Evolutionary conservation across 2,888 invertebrate species (phyloP).

Genomic region (Biston stratarius): DNA sequence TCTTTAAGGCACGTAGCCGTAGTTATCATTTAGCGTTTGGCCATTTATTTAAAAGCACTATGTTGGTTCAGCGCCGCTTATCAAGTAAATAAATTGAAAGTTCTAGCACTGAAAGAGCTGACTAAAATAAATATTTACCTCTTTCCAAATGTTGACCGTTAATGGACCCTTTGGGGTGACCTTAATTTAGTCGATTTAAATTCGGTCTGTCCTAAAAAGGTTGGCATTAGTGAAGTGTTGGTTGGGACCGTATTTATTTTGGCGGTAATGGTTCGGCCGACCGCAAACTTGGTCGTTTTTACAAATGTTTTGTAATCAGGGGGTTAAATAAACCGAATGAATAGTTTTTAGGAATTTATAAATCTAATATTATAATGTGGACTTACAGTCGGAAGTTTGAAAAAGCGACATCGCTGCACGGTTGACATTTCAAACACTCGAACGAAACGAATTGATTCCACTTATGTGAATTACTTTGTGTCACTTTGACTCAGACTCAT

Average conservation of each 20-base stretch:
- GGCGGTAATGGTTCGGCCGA: slow-evolving; percentile 36
- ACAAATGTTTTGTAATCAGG: slow-evolving; percentile 21
- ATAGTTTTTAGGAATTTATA: slow-evolving; percentile 5
- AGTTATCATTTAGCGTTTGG: slow-evolving; percentile 2
- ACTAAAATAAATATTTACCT: slow-evolving; percentile 35
- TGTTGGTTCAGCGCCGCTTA: slow-evolving; percentile 10
- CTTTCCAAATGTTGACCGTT: slow-evolving; percentile 45
- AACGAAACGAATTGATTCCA: no score
- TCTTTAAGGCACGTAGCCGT: neutral
- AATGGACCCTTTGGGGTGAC: slow-evolving; percentile 47
- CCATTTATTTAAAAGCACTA: slow-evolving; percentile 9
- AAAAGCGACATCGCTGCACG: no score
- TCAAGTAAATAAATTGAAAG: slow-evolving; percentile 14
- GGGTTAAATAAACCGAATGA: slow-evolving; percentile 1
- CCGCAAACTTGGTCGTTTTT: slow-evolving; percentile 30
- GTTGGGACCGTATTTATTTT: slow-evolving; percentile 46
- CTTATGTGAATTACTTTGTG: no score
- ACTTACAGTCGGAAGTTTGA: no score
- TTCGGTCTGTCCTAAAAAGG: slow-evolving; percentile 49
- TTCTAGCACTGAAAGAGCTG: slow-evolving; percentile 18
- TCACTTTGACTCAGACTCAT: no score
- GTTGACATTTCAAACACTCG: no score
- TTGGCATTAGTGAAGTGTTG: slow-evolving; percentile 44
- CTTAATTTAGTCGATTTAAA: slow-evolving; percentile 51
- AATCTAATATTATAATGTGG: neutral